Evolutionary conservation across 2,888 invertebrate genomes (phyloP).

Genomic region (Rhabditophanes sp.): DNA sequence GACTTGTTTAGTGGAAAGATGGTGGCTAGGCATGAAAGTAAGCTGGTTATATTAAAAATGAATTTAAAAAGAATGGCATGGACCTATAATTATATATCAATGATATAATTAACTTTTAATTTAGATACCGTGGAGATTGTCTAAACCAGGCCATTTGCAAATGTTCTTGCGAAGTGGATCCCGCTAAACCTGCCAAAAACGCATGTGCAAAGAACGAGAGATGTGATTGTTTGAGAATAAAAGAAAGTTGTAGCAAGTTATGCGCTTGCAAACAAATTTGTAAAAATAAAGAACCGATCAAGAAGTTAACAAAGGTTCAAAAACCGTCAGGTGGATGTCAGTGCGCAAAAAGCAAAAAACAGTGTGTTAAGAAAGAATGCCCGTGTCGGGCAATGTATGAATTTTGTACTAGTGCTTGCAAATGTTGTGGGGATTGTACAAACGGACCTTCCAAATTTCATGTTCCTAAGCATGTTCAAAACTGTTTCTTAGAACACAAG

Average conservation of each 20-base stretch:
- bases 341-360: slow-evolving; percentile 44
- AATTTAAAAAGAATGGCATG: too few species aligned
- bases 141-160: slow-evolving; percentile 44
- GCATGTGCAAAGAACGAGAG: slow-evolving; percentile 41
- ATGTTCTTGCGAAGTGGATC: slow-evolving; percentile 43
- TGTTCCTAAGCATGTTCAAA: slow-evolving; percentile 43
- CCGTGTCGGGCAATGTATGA: slow-evolving; percentile 42
- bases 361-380: slow-evolving; percentile 43
- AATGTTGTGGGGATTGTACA: slow-evolving; percentile 43
- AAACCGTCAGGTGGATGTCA: slow-evolving; percentile 40
- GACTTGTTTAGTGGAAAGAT: too few species aligned
- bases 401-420: slow-evolving; percentile 42
- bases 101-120: too few species aligned
- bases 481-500: slow-evolving; percentile 43
- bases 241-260: slow-evolving; percentile 41
- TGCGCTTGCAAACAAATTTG: slow-evolving; percentile 44
- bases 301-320: slow-evolving; percentile 30
- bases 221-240: slow-evolving; percentile 43
- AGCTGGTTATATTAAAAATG: too few species aligned
- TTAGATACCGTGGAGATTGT: slow-evolving; percentile 43
- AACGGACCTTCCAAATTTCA: slow-evolving; percentile 43
- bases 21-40: too few species aligned
- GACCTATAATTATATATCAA: too few species aligned
- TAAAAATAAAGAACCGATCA: slow-evolving; percentile 44
- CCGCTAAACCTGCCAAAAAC: slow-evolving; percentile 42